Evolutionary conservation across 2,888 invertebrate genomes (phyloP), one percentile per base, ranked within the genome.

Genomic region (Cheilosia urbana): DNA sequence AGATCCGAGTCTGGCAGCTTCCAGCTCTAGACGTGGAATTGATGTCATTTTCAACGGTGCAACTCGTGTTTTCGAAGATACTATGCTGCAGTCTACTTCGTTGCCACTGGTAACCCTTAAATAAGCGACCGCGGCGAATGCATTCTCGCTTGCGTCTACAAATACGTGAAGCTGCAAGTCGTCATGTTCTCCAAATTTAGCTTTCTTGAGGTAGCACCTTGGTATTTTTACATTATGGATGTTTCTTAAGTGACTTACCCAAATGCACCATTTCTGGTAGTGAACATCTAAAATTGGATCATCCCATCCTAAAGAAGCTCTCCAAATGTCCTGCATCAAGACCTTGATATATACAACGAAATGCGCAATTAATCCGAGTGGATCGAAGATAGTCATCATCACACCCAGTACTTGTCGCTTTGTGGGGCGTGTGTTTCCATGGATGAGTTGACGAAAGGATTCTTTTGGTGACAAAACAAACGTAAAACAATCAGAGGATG

Each of bases 71-170:
- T 87, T 87, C 19, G 85, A 60, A 24, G 13, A 13, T 6, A 55
- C 15, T 7, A 55, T 2, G 5, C 13, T 30, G 27, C 27, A 30
- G 27, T 24, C 9, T 2, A 19, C 17, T 13, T 21, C 24, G 6
- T 17, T 27, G 27, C 6, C 27, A 6, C 11, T 51, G 9, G 11
- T 21, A 13, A 65, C 55, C 62, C 85, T 81, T 15, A 82, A 19
- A 58, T 87, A 88, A 2, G 82, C 87, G 17, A 83, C 84, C 17
- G 79, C 73, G 15, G 87, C 87, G 45, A 60, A 88, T 9, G 87
- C 88, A 17, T 78, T 34, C 24, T 83, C 82, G 51, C 87, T 87
- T 9, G 87, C 87, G 60, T 80, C 85, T 1, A 69, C 71, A 60
- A 82, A 79, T 0, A 77, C 17, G 21, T 81, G 77, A 7, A 81